phyloP scores from a whole-genome alignment of 2,888 invertebrate species.

The Blomia tropicalis region DNA sequence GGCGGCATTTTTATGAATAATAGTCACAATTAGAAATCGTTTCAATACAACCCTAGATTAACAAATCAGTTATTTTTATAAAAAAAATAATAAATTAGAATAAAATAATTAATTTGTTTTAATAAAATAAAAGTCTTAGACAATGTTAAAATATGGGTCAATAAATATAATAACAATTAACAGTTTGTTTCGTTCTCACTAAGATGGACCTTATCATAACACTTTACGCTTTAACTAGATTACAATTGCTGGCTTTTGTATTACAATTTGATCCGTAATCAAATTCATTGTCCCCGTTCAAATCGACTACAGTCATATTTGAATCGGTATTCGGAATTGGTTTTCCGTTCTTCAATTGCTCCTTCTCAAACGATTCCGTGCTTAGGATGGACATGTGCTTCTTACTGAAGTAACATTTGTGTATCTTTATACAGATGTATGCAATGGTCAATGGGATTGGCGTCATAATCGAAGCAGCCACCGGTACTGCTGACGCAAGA shows the following conservation, averaged over 20 bases:
- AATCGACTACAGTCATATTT: background rate
- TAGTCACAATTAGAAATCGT: too few species aligned
- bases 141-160: background rate
- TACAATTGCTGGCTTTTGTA: background rate
- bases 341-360: background rate
- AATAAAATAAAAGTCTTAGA: too few species aligned
- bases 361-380: background rate
- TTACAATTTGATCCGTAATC: background rate
- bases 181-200: too few species aligned
- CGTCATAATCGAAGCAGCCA: conserved; percentile 80
- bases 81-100: background rate
- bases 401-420: conserved; percentile 8
- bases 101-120: too few species aligned
- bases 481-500: conserved; percentile 52
- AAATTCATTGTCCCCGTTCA: background rate
- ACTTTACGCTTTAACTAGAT: background rate
- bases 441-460: conserved; percentile 53
- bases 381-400: background rate
- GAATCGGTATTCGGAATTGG: background rate
- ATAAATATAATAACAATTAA: background rate
- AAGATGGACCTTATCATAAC: too few species aligned
- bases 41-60: too few species aligned
- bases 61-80: too few species aligned
- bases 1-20: too few species aligned
- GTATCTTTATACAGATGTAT: conserved; percentile 24